These are phyloP conservation scores for Lethenteron camtschaticum DNA, from an alignment of 2,113 vertebrate species.

Conservation along the genomic window DNA sequence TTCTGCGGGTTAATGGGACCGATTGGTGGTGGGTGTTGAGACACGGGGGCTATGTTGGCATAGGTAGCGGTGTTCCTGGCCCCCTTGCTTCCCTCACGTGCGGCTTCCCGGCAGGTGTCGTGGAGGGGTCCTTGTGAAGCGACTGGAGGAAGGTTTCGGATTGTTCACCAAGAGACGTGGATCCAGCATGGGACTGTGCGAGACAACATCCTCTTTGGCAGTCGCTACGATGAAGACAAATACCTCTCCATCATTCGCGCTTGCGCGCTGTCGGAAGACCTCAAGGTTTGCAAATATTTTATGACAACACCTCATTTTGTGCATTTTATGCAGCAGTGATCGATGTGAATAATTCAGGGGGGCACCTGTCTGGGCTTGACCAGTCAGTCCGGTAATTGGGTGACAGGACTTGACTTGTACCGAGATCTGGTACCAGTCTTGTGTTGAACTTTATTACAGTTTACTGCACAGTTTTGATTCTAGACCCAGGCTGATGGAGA, in stretches of 20 bases:
- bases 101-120: slow-evolving; percentile 24
- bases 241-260: slow-evolving; percentile 57
- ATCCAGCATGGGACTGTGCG: slow-evolving; percentile 74
- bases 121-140: slow-evolving; percentile 36
- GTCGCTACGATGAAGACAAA: slow-evolving; percentile 32
- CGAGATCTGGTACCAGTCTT: too few species aligned
- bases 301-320: too few species aligned
- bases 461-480: too few species aligned
- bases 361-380: too few species aligned
- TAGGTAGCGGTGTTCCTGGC: not conserved
- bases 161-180: slow-evolving; percentile 77
- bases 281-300: slow-evolving; percentile 25
- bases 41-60: not conserved
- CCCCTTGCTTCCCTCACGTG: not conserved
- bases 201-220: slow-evolving; percentile 80
- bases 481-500: too few species aligned
- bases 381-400: too few species aligned
- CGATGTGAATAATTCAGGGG: too few species aligned
- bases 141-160: slow-evolving; percentile 49
- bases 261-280: slow-evolving; percentile 61
- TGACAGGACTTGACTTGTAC: too few species aligned
- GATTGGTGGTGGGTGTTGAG: not conserved
- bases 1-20: too few species aligned
- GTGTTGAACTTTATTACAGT: too few species aligned
- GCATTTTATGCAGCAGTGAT: too few species aligned